Base-by-base conservation (phyloP, 2,113 vertebrate genomes). In the Phycodurus eques region DNA sequence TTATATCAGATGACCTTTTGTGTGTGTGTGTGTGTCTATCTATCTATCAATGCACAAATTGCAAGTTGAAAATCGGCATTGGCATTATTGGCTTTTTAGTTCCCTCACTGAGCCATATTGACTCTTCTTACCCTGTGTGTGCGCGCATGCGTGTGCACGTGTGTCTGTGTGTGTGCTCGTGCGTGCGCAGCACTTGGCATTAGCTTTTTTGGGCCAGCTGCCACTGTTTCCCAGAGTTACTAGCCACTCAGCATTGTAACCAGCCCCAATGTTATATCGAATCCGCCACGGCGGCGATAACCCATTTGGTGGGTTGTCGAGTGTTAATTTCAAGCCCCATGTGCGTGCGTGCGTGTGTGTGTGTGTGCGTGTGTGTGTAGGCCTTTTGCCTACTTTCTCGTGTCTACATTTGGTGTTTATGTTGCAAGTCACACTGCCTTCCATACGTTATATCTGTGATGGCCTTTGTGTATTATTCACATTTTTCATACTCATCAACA, bases 1-100 rank as follows among this genome's bases (percentile, higher is more conserved):
- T 90, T 31, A 87, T 81, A 71, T 83, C 77, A 85, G 75, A 73
- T 83, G 80, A 88, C 84, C 85, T 88, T 89, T 88, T 77, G n/a
- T 61, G 8, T 71, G 15, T 60, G 14, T 17, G 42, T 44, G 68
- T 57, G n/a, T 42, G 9, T 27, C 27, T 27, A 27, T 27, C 27
- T 27, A 27, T 27, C 79, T 80, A 64, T 77, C 70, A 81, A 81
- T 65, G 71, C 57, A 54, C 46, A 76, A 27, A 83, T 85, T 83
- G 31, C 46, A 77, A 79, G 53, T 75, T 68, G 53, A 72, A 79
- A 72, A 78, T 71, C 67, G 72, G 70, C 82, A 72, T 9, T 49
- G 77, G 71, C 49, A 76, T 81, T 82, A 83, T 70, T 42, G 75
- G 57, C 51, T 56, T 78, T 71, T 77, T 63, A 77, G 68, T 76